Conservation (phyloP, 2,888 invertebrate species). For the Automeris io region DNA sequence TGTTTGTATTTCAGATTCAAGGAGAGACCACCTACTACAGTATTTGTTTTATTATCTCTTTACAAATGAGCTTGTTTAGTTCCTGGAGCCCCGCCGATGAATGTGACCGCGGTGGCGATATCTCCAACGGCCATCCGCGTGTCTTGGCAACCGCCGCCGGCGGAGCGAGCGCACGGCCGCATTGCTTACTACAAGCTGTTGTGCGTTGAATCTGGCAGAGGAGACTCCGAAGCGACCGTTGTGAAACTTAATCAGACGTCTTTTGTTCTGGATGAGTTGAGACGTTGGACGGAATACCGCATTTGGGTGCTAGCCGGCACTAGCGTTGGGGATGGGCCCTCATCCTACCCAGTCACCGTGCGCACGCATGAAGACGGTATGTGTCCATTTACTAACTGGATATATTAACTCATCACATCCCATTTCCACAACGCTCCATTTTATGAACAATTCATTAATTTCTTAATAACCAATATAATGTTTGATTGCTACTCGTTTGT, state of each 20-base stretch:
- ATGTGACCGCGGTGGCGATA: constrained; percentile 91
- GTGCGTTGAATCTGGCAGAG: constrained; percentile 89
- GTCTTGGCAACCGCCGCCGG: constrained; percentile 94
- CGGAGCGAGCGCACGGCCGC: constrained; percentile 92
- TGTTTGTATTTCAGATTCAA: constrained; percentile 50
- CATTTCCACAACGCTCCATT: constrained; percentile 29
- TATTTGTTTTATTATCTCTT: constrained; percentile 23
- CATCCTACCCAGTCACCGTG: constrained; percentile 93
- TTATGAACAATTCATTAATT: constrained; percentile 22
- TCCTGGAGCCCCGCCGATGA: constrained; percentile 97
- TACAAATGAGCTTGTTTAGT: constrained; percentile 80
- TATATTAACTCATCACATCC: constrained; percentile 10
- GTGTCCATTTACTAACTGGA: constrained; percentile 61
- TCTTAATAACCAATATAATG: background rate
- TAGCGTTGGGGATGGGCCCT: constrained; percentile 96
- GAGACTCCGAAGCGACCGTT: constrained; percentile 89
- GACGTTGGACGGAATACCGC: constrained; percentile 97
- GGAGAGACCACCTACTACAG: constrained; percentile 14
- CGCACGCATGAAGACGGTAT: constrained; percentile 99
- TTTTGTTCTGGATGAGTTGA: constrained; percentile 91
- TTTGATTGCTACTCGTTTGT: too few relatives aligned
- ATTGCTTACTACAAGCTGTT: constrained; percentile 97
- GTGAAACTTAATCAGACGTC: constrained; percentile 87
- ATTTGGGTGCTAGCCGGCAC: constrained; percentile 98
- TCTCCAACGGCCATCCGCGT: constrained; percentile 94